Percentiles rank a stretch among this genome's conserved stretches.
phyloP scores from a whole-genome alignment of 2,113 vertebrate species.

The Odocoileus hemionus region DNA sequence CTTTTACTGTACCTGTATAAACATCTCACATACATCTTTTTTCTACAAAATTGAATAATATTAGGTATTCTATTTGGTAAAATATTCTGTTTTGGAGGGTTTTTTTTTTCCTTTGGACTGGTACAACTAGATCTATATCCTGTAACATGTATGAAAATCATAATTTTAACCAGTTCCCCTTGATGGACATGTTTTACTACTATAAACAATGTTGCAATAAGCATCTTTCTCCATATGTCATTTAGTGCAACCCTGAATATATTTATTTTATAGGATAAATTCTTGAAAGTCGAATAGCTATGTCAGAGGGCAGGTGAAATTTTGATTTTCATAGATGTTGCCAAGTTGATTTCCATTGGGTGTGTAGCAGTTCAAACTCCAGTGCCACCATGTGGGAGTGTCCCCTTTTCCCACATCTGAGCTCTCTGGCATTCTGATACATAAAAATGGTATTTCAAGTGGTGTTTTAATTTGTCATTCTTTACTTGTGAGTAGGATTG shows the following conservation, averaged over 20 bases:
- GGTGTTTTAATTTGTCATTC: conserved; percentile 23
- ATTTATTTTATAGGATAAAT: neutral
- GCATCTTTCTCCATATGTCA: neutral
- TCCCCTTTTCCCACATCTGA: neutral
- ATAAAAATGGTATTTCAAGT: neutral
- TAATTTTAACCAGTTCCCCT: neutral
- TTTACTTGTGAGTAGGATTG: conserved; percentile 4
- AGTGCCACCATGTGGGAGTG: neutral
- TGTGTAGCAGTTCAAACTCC: neutral
- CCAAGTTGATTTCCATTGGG: neutral
- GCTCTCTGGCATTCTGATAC: conserved; percentile 6
- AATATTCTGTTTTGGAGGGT: neutral
- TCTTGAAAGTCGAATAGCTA: neutral
- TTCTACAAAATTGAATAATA: neutral
- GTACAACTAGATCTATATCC: neutral
- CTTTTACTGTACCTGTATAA: neutral
- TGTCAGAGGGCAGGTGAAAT: neutral
- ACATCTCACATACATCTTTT: neutral
- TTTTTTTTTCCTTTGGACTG: neutral
- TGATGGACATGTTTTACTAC: neutral
- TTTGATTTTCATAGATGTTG: neutral
- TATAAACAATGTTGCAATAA: neutral
- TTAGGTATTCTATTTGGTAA: neutral
- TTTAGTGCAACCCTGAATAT: neutral
- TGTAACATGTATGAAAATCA: neutral